Base-by-base conservation (phyloP, 2,888 invertebrate genomes). In the Atherix ibis region DNA sequence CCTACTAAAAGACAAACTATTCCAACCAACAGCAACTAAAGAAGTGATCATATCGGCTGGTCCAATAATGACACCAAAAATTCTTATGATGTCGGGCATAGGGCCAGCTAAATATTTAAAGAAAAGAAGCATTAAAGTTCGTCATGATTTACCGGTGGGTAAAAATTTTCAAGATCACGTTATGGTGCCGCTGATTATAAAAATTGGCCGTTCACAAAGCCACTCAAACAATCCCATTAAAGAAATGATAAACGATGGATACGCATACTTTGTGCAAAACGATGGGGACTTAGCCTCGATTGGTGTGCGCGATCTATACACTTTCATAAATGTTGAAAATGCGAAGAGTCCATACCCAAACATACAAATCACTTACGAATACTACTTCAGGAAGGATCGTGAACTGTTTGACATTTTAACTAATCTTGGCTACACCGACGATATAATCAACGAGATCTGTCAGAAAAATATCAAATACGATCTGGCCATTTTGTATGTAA, bases 21-120 rank as follows among this genome's bases (percentile, higher is more conserved):
- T 74, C 47, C 64, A 76, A 15, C 70, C 82, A 4, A 15, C 9
- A 33, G 35, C 35, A n/a, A 31, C 22, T 18, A 81, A 77, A 50
- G 84, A 83, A 55, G 71, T 89, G 0, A 80, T 89, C 33, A 52
- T 89, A 35, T 76, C 83, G 17, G 85, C 84, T 2, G 89, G 91
- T 2, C 71, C 88, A 2, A 79, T 91, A 25, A 88, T 87, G 51
- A 77, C 78, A 27, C 84, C 91, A 0, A 88, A 89, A 51, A 61
- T 91, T 27, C 59, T 91, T 34, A 82, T 88, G 83, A 56, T 88
- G 3, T 85, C 84, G 1, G 88, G 87, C 3, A 67, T 83, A 8
- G 81, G 81, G 0, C 76, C 80, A 0, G 58, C 59, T 4, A 58
- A 67, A 8, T 73, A 82, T 48, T 62, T 83, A 4, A 55, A 64